A percentile compares a stretch with the other conserved stretches of the same genome.
phyloP scores from a whole-genome alignment of 2,797 vertebrate species.

The Martes flavigula region DNA sequence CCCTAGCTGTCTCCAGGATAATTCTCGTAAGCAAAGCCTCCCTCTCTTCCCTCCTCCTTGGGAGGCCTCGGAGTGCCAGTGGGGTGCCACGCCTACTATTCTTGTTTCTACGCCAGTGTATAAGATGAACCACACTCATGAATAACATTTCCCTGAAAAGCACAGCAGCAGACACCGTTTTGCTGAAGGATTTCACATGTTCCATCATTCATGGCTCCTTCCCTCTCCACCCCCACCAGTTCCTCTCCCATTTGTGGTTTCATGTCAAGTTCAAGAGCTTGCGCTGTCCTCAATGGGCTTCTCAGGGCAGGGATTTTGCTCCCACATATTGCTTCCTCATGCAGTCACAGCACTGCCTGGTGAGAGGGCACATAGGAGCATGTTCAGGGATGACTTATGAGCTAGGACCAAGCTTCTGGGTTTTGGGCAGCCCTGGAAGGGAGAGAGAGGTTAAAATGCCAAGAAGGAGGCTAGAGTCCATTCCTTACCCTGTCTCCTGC shows the following conservation, averaged over 20 bases:
- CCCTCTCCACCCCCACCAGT: background rate
- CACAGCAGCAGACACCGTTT: background rate
- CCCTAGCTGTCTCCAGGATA: background rate
- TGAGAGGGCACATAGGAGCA: fast-evolving
- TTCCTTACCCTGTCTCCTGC: background rate
- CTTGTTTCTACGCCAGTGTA: background rate
- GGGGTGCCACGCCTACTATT: background rate
- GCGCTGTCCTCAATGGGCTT: background rate
- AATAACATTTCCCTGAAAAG: background rate
- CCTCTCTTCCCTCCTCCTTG: background rate
- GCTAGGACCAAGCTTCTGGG: background rate
- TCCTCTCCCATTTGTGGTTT: background rate
- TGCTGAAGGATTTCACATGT: background rate
- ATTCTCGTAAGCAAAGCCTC: background rate
- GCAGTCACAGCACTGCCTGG: background rate
- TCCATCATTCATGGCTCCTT: background rate
- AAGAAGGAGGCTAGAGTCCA: background rate
- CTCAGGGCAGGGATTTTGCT: background rate
- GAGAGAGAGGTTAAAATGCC: background rate
- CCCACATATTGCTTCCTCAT: background rate
- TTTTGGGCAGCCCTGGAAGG: background rate
- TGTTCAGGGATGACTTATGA: background rate
- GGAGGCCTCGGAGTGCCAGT: background rate
- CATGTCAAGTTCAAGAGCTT: background rate
- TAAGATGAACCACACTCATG: background rate